These are phyloP conservation scores for Gibbula magus DNA, from an alignment of 2,888 invertebrate genomes.

Conservation along the genomic window DNA sequence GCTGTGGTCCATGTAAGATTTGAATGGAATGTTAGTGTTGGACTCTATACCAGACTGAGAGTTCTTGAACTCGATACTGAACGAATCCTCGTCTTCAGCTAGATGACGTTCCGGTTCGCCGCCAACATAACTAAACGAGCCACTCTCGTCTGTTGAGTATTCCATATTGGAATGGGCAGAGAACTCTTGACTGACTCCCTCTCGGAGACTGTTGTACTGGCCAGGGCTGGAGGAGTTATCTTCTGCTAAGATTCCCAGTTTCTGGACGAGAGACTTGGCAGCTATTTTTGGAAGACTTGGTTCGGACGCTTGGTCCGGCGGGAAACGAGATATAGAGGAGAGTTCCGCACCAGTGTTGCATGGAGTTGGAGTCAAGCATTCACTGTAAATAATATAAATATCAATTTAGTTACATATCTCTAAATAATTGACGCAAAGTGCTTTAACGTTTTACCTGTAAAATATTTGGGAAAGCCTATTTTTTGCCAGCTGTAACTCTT, in stretches of 20 bases:
- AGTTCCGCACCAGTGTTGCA: conserved; percentile 41
- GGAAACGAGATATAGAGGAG: neutral
- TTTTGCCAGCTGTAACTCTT: no score
- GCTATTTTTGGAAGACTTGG: neutral
- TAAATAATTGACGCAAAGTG: no score
- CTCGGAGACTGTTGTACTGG: neutral
- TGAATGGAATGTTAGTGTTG: conserved; percentile 1
- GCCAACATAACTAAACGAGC: conserved; percentile 36
- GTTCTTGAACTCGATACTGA: conserved; percentile 24
- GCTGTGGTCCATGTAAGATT: neutral
- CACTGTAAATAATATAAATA: conserved; percentile 39
- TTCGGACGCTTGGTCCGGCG: neutral
- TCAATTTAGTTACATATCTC: no score
- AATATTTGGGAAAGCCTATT: no score
- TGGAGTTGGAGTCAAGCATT: conserved; percentile 45
- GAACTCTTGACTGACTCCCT: conserved; percentile 59
- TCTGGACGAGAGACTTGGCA: neutral
- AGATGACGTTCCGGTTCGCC: neutral
- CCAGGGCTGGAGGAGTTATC: neutral
- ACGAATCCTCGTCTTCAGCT: conserved; percentile 34
- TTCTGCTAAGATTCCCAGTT: neutral
- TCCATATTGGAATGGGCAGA: conserved; percentile 45
- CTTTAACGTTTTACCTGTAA: no score
- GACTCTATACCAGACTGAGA: conserved; percentile 7
- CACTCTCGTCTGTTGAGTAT: conserved; percentile 39